Conservation (phyloP, 2,113 vertebrate species). For the Solea solea region DNA sequence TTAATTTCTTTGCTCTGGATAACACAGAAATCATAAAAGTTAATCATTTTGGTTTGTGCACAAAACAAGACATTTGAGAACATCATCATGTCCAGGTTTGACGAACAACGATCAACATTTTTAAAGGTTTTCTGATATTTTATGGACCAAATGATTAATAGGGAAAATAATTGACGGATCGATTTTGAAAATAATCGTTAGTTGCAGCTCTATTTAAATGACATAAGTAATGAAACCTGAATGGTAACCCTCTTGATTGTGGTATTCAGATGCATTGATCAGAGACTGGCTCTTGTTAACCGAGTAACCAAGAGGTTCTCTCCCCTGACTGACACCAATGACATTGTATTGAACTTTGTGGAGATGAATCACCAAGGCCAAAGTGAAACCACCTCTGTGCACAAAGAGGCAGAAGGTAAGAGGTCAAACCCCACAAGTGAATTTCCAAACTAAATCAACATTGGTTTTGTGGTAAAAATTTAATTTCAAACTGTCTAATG, state of each 20-base stretch:
- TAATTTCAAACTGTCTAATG: slow-evolving; percentile 3
- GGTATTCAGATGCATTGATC: slow-evolving; percentile 59
- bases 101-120: too few species aligned
- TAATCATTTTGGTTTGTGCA: too few species aligned
- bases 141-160: too few species aligned
- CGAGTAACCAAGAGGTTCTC: slow-evolving; percentile 71
- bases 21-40: too few species aligned
- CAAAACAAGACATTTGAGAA: too few species aligned
- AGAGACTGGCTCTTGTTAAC: slow-evolving; percentile 69
- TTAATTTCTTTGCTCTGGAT: too few species aligned
- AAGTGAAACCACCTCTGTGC: slow-evolving; percentile 55
- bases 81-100: too few species aligned
- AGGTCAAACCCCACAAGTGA: neutral
- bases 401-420: slow-evolving; percentile 70
- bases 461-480: neutral
- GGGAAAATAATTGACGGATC: too few species aligned
- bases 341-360: slow-evolving; percentile 80
- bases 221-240: neutral
- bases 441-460: neutral
- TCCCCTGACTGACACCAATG: slow-evolving; percentile 75
- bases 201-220: neutral
- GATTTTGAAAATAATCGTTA: too few species aligned
- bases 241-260: slow-evolving; percentile 7
- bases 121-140: too few species aligned
- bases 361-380: slow-evolving; percentile 62